Conservation (phyloP, 2,888 invertebrate species). For the Drosophila lutescens region DNA sequence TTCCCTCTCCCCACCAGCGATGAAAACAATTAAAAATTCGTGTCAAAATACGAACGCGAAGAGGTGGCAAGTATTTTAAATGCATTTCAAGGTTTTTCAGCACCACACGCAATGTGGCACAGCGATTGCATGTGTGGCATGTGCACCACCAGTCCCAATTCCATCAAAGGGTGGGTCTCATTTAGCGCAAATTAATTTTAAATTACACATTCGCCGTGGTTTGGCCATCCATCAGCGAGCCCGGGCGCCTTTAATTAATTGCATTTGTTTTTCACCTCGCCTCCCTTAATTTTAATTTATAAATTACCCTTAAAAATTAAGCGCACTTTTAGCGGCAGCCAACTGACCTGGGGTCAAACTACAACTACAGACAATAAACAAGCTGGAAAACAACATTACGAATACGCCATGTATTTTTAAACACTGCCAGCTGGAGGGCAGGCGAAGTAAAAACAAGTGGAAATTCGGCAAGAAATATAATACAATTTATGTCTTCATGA, state of each 20-base stretch:
- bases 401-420: slow-evolving; percentile 36
- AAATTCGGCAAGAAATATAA: slow-evolving; percentile 9
- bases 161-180: background rate
- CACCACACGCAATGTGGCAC: slow-evolving; percentile 62
- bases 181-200: slow-evolving; percentile 48
- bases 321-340: slow-evolving; percentile 1
- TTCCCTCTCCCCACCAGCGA: slow-evolving; percentile 22
- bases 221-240: slow-evolving; percentile 19
- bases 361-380: slow-evolving; percentile 27
- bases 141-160: background rate
- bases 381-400: slow-evolving; percentile 17
- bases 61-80: slow-evolving; percentile 67
- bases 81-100: slow-evolving; percentile 70
- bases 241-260: slow-evolving; percentile 47
- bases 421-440: background rate
- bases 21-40: slow-evolving; percentile 69
- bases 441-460: background rate
- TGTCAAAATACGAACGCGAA: slow-evolving; percentile 62
- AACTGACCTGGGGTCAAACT: slow-evolving; percentile 16
- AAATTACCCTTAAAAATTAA: slow-evolving; percentile 42
- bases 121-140: slow-evolving; percentile 32
- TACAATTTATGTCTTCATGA: slow-evolving; percentile 6
- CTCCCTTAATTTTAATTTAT: slow-evolving; percentile 45
- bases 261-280: slow-evolving; percentile 12
- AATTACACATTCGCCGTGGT: slow-evolving; percentile 33